Percentiles rank a stretch among this genome's conserved stretches.
Evolutionary conservation across 2,888 invertebrate species (phyloP).

Genomic region (Netelia inedita): DNA sequence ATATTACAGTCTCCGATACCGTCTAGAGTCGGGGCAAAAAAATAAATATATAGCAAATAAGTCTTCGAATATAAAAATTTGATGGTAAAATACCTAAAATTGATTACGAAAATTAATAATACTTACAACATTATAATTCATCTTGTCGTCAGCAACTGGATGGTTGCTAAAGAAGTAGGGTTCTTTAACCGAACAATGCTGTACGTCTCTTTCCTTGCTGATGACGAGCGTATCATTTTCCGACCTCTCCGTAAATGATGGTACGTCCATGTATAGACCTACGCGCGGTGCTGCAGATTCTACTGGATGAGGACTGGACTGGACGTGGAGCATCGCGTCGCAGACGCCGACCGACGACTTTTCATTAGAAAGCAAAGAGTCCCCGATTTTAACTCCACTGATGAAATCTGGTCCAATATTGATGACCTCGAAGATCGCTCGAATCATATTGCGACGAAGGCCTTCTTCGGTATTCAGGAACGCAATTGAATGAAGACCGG

Average conservation of each 20-base stretch:
- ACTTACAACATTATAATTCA: neutral
- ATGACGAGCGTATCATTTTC: neutral
- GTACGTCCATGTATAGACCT: neutral
- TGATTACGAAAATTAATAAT: neutral
- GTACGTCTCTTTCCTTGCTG: neutral
- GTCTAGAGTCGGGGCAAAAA: neutral
- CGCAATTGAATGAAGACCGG: neutral
- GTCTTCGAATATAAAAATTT: neutral
- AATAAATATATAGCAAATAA: neutral
- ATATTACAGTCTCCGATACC: neutral
- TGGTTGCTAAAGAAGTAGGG: neutral
- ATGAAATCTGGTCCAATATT: neutral
- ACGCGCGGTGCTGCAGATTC: neutral
- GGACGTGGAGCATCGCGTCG: neutral
- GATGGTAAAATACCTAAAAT: neutral
- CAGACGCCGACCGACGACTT: neutral
- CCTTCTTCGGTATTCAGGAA: neutral
- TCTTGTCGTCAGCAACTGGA: too few relatives aligned
- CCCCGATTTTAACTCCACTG: neutral
- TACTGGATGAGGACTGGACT: neutral
- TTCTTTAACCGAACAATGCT: neutral
- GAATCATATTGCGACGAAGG: neutral
- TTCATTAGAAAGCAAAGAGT: neutral
- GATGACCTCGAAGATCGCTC: neutral
- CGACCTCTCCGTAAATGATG: neutral